These are phyloP conservation scores for Prietella phreatophila DNA, from an alignment of 2,113 vertebrate species.

Conservation along the genomic window DNA sequence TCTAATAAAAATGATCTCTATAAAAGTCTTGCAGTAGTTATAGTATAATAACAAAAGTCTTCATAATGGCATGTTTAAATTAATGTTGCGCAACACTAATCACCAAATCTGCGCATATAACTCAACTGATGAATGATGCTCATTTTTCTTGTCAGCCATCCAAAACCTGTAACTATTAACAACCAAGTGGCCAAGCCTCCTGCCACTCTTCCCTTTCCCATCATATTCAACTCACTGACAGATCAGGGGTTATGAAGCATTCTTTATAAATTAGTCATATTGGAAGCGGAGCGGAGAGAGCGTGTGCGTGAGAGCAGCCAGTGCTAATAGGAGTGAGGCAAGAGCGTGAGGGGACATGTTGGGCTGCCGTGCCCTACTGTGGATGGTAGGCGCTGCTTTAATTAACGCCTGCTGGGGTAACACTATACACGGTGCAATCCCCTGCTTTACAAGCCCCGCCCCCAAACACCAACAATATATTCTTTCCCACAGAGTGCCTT, in stretches of 20 bases:
- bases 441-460: conserved; percentile 43
- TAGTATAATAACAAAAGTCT: not conserved
- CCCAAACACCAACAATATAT: conserved; percentile 25
- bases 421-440: conserved; percentile 62
- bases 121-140: conserved; percentile 3
- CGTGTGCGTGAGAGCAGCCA: conserved; percentile 43
- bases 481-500: conserved; percentile 1
- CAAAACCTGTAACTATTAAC: conserved; percentile 7
- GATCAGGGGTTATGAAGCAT: conserved; percentile 62
- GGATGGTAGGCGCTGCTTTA: conserved; percentile 66
- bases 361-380: conserved; percentile 62
- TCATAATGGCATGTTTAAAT: not conserved
- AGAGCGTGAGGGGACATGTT: conserved; percentile 72
- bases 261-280: conserved; percentile 71
- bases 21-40: not conserved
- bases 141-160: conserved; percentile 26
- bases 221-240: conserved; percentile 23
- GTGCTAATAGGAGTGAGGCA: conserved; percentile 51
- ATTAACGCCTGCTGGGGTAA: conserved; percentile 70
- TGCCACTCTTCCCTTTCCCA: conserved; percentile 27
- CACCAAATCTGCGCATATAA: not conserved
- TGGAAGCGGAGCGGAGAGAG: conserved; percentile 50
- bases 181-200: conserved; percentile 22
- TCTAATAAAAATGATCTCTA: not conserved
- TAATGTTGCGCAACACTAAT: not conserved